These are phyloP conservation scores for Rosalia funebris DNA, from an alignment of 2,888 invertebrate genomes.

Conservation along the genomic window DNA sequence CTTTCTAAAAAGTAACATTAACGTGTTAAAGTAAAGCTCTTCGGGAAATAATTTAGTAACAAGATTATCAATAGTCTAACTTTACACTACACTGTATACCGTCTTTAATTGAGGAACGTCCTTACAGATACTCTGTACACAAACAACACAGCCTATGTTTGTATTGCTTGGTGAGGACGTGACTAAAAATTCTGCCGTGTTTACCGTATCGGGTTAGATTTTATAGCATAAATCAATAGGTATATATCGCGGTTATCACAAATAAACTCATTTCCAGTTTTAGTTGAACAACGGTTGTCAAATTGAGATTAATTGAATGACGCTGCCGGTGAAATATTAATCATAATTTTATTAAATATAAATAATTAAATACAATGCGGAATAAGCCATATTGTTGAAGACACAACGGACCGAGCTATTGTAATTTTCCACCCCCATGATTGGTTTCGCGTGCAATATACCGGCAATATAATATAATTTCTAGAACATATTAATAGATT, in stretches of 20 bases:
- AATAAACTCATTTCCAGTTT: conserved; percentile 13
- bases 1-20: too few species aligned
- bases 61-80: too few species aligned
- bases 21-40: too few species aligned
- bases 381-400: neutral
- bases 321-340: conserved; percentile 8
- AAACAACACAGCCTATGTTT: too few species aligned
- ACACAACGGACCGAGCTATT: neutral
- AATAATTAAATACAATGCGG: conserved; percentile 8
- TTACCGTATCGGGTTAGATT: too few species aligned
- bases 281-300: neutral
- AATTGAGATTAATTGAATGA: conserved; percentile 18
- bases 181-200: too few species aligned
- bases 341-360: conserved; percentile 14
- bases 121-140: too few species aligned
- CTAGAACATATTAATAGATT: neutral
- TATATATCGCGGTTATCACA: neutral
- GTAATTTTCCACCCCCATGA: too few species aligned
- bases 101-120: too few species aligned
- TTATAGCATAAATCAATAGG: neutral
- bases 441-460: neutral
- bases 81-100: too few species aligned
- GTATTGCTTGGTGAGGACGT: too few species aligned
- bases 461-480: neutral
- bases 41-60: too few species aligned